A percentile compares a stretch with the other conserved stretches of the same genome.
Evolutionary conservation across 2,888 invertebrate genomes (phyloP).

Genomic region (Salticus scenicus): DNA sequence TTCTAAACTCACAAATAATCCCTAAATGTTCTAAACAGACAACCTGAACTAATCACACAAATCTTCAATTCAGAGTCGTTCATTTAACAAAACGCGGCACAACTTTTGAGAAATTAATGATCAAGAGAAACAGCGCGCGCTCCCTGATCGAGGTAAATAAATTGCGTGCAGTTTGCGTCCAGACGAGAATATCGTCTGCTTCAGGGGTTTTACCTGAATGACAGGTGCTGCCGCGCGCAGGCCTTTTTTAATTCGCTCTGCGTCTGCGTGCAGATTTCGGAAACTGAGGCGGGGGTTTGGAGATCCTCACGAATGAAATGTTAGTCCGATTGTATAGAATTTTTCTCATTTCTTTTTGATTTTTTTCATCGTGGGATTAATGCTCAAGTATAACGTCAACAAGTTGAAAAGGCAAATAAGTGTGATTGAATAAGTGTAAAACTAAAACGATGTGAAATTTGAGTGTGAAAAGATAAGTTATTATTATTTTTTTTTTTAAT

Average conservation of each 20-base stretch:
- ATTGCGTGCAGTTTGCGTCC: too few relatives aligned
- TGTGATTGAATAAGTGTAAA: too few relatives aligned
- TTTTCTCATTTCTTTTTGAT: too few relatives aligned
- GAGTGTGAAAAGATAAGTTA: too few relatives aligned
- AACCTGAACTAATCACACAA: not conserved
- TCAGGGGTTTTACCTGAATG: not conserved
- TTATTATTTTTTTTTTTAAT: too few relatives aligned
- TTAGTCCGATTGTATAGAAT: too few relatives aligned
- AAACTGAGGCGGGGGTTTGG: not conserved
- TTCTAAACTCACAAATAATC: too few relatives aligned
- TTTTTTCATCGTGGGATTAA: too few relatives aligned
- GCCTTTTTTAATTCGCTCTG: not conserved
- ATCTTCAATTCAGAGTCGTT: not conserved
- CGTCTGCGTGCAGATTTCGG: not conserved
- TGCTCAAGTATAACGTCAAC: too few relatives aligned
- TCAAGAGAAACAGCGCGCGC: not conserved
- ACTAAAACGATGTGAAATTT: too few relatives aligned
- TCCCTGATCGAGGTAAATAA: not conserved
- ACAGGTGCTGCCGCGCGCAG: slow-evolving; percentile 5
- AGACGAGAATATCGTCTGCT: not conserved
- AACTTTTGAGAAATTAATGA: not conserved
- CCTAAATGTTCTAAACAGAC: too few relatives aligned
- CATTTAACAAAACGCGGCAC: not conserved
- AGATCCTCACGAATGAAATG: not conserved
- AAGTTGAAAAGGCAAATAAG: too few relatives aligned